Conservation (phyloP, 2,113 vertebrate species). For the Xiphophorus maculatus region DNA sequence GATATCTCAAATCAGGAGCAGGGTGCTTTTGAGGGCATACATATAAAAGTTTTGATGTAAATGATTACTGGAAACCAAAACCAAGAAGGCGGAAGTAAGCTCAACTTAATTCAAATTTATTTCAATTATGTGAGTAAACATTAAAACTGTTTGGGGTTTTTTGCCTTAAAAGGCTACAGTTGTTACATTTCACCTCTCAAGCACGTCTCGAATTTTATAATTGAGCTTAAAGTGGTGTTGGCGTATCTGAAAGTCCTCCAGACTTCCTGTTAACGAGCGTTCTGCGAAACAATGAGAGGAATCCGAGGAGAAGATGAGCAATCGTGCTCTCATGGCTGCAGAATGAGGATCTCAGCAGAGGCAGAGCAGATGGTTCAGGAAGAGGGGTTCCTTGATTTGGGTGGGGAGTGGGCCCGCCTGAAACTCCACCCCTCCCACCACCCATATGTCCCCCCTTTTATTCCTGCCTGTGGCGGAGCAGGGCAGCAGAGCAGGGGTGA, state of each 20-base stretch:
- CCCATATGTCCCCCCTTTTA: conserved; percentile 82
- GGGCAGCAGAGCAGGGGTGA: conserved; percentile 66
- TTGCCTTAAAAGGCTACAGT: not conserved
- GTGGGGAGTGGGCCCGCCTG: conserved; percentile 54
- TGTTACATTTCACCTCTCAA: not conserved
- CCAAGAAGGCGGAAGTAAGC: not conserved
- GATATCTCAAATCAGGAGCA: not conserved
- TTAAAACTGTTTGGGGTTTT: not conserved
- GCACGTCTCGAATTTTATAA: not conserved
- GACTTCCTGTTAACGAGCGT: not conserved
- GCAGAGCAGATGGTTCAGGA: conserved; percentile 77
- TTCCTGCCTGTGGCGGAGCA: conserved; percentile 69
- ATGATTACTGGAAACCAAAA: not conserved
- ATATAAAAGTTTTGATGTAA: not conserved
- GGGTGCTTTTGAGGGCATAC: not conserved
- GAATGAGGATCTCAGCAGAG: conserved; percentile 62
- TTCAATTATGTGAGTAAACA: not conserved
- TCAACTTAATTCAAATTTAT: not conserved
- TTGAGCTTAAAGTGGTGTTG: not conserved
- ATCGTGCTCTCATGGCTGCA: conserved; percentile 38
- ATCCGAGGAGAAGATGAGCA: conserved; percentile 50
- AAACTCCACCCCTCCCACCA: conserved; percentile 72
- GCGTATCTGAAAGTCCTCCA: not conserved
- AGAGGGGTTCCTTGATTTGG: conserved; percentile 76
- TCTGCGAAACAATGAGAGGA: conserved; percentile 35